Evolutionary conservation across 1,140 invertebrate species (phyloP).

Genomic region (Leptinotarsa texana): DNA sequence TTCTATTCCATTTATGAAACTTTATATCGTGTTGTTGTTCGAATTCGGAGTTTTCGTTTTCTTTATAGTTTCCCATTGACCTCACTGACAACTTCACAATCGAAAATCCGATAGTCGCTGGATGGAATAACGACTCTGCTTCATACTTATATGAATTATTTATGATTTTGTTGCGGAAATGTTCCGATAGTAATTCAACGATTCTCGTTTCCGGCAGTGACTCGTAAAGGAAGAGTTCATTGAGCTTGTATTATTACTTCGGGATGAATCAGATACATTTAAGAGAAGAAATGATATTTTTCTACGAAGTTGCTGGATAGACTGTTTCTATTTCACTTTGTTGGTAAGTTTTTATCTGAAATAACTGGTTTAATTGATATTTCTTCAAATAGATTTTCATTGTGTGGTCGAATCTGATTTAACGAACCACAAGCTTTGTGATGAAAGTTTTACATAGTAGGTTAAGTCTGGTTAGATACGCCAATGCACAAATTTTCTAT

Average conservation of each 20-base stretch:
- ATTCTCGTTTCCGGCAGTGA: neutral
- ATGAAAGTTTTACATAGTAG: no score
- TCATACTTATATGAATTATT: neutral
- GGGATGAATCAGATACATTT: no score
- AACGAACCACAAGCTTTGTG: no score
- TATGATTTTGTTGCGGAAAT: neutral
- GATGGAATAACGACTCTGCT: neutral
- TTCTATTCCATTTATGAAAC: no score
- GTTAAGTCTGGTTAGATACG: no score
- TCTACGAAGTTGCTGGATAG: neutral
- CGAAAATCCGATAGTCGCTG: neutral
- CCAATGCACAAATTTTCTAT: no score
- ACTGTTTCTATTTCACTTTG: neutral
- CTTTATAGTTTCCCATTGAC: neutral
- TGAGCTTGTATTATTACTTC: neutral
- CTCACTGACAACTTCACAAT: neutral
- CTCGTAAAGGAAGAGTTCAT: neutral
- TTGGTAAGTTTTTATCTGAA: neutral
- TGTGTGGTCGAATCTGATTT: no score
- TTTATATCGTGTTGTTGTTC: no score
- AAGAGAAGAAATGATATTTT: no score
- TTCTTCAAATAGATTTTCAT: no score
- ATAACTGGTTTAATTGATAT: no score
- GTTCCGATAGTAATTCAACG: neutral
- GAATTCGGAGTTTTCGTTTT: no score